A percentile compares a stretch with the other conserved stretches of the same genome.
Conservation (phyloP, 2,888 invertebrate species). For the Cryptus viduatorius region DNA sequence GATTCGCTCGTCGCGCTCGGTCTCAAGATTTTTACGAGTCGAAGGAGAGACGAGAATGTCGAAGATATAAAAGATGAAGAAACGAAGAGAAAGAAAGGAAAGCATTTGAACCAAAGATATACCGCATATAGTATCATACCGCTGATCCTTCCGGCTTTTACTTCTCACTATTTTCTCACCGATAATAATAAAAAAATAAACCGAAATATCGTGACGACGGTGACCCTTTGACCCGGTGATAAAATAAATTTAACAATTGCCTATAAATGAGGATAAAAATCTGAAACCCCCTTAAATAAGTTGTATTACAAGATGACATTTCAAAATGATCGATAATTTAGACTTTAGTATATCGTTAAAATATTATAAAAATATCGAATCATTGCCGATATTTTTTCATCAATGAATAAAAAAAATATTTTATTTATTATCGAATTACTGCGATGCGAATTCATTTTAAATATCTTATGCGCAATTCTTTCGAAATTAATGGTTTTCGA, state of each 20-base stretch:
- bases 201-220: not conserved
- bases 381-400: not conserved
- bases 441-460: not conserved
- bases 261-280: not conserved
- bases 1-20: slow-evolving; percentile 53
- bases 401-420: not conserved
- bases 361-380: not conserved
- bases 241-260: not conserved
- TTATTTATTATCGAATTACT: not conserved
- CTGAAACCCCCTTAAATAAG: no score
- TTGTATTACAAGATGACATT: no score
- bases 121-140: not conserved
- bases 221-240: not conserved
- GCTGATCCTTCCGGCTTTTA: slow-evolving; percentile 22
- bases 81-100: slow-evolving; percentile 22
- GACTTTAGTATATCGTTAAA: not conserved
- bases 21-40: slow-evolving; percentile 36
- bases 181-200: slow-evolving; percentile 3
- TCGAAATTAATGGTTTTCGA: no score
- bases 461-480: no score
- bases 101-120: not conserved
- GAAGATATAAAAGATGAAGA: slow-evolving; percentile 7
- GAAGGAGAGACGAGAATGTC: slow-evolving; percentile 33
- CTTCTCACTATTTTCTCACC: not conserved
- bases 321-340: no score